These are phyloP conservation scores for Synaphobranchus kaupii DNA, from an alignment of 2,797 vertebrate genomes.

Conservation along the genomic window DNA sequence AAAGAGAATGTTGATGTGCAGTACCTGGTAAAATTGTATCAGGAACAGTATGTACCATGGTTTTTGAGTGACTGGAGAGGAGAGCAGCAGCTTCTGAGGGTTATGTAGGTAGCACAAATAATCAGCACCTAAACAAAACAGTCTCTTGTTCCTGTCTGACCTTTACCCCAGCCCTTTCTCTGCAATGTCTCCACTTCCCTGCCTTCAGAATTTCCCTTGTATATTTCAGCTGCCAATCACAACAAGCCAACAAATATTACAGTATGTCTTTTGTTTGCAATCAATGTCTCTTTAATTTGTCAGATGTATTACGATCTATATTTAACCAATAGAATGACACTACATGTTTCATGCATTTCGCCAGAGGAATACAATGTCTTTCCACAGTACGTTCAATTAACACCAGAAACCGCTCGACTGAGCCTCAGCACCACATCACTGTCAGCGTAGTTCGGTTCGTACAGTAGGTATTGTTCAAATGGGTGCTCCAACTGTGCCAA, in stretches of 20 bases:
- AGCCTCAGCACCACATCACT: not conserved
- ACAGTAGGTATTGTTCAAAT: conserved; percentile 11
- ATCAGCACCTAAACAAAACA: conserved; percentile 7
- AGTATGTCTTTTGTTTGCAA: not conserved
- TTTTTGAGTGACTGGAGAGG: not conserved
- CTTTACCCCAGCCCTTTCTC: not conserved
- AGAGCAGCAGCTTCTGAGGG: not conserved
- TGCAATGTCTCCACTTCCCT: not conserved
- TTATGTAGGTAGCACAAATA: not conserved
- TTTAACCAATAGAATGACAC: not conserved
- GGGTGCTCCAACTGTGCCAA: not conserved
- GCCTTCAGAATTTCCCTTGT: not conserved
- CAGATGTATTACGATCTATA: not conserved
- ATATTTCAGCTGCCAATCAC: not conserved
- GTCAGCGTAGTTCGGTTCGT: not conserved
- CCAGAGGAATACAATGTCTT: not conserved
- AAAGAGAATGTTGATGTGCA: not conserved
- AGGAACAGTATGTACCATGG: not conserved
- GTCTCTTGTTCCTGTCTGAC: not conserved
- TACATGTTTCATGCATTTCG: not conserved
- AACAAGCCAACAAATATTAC: not conserved
- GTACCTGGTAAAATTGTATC: not conserved
- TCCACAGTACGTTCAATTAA: not conserved
- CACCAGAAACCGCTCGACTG: not conserved
- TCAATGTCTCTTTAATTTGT: not conserved